These are phyloP conservation scores for Drosophila ochracea DNA, from an alignment of 2,888 invertebrate species.

Conservation along the genomic window DNA sequence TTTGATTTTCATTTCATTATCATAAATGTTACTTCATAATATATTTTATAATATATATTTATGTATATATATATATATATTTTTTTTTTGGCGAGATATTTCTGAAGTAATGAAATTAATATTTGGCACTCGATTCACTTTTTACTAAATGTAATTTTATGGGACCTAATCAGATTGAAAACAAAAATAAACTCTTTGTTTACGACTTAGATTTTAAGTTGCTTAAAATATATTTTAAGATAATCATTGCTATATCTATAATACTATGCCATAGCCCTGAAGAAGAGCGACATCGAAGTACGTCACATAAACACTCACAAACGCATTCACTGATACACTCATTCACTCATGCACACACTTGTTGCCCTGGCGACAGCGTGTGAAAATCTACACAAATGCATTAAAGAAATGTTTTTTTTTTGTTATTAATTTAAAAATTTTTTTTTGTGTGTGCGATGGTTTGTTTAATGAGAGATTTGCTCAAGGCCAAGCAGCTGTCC, in stretches of 20 bases:
- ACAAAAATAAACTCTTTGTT: not conserved
- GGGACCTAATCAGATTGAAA: not conserved
- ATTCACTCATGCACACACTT: constrained; percentile 28
- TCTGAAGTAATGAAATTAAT: not conserved
- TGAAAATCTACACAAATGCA: constrained; percentile 60
- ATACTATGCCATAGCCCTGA: constrained; percentile 33
- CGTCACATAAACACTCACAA: constrained; percentile 36
- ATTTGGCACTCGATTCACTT: not conserved
- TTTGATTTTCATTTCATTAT: not conserved
- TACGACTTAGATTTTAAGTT: not conserved
- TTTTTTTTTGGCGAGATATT: not conserved
- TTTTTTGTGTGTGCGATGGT: constrained; percentile 13
- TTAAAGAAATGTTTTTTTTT: constrained; percentile 8
- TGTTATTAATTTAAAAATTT: constrained; percentile 8
- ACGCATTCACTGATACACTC: constrained; percentile 12
- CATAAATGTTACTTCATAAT: too few relatives aligned
- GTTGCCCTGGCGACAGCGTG: constrained; percentile 68
- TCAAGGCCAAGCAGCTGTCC: constrained; percentile 38
- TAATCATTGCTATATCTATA: not conserved
- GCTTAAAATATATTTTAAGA: too few relatives aligned
- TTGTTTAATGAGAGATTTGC: constrained; percentile 28
- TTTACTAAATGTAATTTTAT: not conserved
- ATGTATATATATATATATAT: too few relatives aligned
- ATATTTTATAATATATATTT: not conserved
- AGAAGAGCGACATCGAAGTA: constrained; percentile 32